These are phyloP conservation scores for Australoheros scitulus DNA, from an alignment of 2,113 vertebrate species.

Conservation along the genomic window DNA sequence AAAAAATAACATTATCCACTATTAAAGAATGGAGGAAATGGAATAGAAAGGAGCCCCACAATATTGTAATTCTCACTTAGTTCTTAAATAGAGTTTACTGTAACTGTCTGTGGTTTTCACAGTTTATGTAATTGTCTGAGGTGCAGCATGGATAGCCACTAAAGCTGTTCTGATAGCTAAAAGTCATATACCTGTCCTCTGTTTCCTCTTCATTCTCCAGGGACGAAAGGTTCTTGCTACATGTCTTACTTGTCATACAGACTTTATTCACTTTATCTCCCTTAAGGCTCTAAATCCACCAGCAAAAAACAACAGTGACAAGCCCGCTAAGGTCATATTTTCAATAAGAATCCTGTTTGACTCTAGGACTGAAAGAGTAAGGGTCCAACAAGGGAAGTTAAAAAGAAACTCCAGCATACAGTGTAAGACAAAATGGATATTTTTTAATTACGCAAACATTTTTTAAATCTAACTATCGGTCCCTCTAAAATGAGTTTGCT, in stretches of 20 bases:
- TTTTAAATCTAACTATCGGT: neutral
- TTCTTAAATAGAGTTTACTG: neutral
- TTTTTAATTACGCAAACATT: neutral
- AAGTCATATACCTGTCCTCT: neutral
- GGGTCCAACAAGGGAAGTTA: neutral
- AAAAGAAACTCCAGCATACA: neutral
- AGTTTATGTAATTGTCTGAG: neutral
- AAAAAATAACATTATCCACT: neutral
- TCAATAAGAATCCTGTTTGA: neutral
- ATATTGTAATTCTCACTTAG: too few relatives aligned
- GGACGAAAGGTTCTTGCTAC: neutral
- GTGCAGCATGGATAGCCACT: neutral
- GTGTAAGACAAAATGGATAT: neutral
- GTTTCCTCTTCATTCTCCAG: neutral
- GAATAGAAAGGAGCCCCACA: too few relatives aligned
- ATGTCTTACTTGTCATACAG: neutral
- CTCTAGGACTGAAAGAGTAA: neutral
- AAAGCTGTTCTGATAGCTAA: neutral
- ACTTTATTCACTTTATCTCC: constrained; percentile 3
- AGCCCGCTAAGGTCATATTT: neutral
- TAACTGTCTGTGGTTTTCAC: neutral
- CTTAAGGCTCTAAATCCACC: constrained; percentile 10
- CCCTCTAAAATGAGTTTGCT: neutral
- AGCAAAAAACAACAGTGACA: neutral
- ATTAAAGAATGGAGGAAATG: too few relatives aligned